Conservation (phyloP, 2,113 vertebrate species). For the Neogobius melanostomus region DNA sequence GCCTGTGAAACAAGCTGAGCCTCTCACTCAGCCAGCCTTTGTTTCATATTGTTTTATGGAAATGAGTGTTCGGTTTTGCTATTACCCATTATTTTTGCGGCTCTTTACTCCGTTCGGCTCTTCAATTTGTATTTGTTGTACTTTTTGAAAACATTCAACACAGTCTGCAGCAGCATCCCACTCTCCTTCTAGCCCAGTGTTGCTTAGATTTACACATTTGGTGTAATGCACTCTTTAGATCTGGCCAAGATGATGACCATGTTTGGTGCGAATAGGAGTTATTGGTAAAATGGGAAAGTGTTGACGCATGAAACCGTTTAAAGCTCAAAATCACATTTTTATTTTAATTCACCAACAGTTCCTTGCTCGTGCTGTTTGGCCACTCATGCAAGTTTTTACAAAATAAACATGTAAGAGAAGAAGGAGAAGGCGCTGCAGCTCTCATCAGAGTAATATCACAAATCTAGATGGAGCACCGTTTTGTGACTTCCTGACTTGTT, state of each 20-base stretch:
- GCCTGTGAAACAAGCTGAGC: conserved; percentile 30
- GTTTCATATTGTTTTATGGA: conserved; percentile 55
- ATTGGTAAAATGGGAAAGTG: conserved; percentile 1
- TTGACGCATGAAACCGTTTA: background rate
- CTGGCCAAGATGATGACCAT: conserved; percentile 49
- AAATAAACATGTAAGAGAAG: background rate
- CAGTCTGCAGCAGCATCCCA: conserved; percentile 5
- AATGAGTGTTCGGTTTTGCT: conserved; percentile 44
- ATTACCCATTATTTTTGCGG: conserved; percentile 22
- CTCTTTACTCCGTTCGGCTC: conserved; percentile 40
- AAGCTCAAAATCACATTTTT: background rate
- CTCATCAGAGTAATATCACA: background rate
- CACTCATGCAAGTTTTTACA: background rate
- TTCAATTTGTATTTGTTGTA: conserved; percentile 35
- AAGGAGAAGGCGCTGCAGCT: background rate
- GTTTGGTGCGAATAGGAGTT: conserved; percentile 40
- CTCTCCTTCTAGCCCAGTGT: conserved; percentile 17
- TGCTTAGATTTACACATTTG: conserved; percentile 50
- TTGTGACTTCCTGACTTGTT: background rate
- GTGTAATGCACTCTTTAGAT: conserved; percentile 42
- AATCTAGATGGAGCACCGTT: background rate
- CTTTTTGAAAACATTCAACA: conserved; percentile 21
- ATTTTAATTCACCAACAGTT: conserved; percentile 1
- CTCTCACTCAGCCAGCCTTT: conserved; percentile 31
- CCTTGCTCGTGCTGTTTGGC: background rate